Percentiles rank a stretch among this genome's conserved stretches.
These are phyloP conservation scores for Anthonomus grandis DNA, from an alignment of 1,140 invertebrate genomes.

Conservation along the genomic window DNA sequence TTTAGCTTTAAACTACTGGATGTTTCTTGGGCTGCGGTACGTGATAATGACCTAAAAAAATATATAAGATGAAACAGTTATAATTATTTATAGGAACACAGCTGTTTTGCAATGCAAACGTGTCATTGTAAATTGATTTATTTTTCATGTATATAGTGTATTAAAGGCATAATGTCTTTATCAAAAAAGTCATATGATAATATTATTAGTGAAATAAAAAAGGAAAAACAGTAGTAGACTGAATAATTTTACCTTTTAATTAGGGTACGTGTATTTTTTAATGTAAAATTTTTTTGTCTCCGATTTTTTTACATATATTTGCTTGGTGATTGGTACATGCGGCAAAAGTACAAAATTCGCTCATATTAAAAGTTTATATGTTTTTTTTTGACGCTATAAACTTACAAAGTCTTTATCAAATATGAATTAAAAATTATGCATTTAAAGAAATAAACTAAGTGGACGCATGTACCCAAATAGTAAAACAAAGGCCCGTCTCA, in stretches of 20 bases:
- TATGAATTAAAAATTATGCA: no score
- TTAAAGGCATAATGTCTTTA: constrained; percentile 48
- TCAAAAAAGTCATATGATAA: constrained; percentile 36
- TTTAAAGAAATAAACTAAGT: background rate
- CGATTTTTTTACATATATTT: no score
- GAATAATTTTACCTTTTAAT: constrained; percentile 44
- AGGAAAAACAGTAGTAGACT: constrained; percentile 49
- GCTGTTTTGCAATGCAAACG: constrained; percentile 39
- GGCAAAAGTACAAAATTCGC: no score
- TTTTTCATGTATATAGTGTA: constrained; percentile 49
- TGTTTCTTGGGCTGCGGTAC: background rate
- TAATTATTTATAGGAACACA: constrained; percentile 35
- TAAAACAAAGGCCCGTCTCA: constrained; percentile 44
- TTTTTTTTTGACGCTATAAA: no score
- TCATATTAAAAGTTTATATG: no score
- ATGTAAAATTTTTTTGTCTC: constrained; percentile 43
- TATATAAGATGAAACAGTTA: background rate
- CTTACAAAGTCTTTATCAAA: no score
- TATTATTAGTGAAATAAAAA: no score
- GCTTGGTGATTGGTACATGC: no score
- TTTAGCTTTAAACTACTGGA: background rate
- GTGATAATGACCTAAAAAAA: background rate
- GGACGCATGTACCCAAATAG: constrained; percentile 33
- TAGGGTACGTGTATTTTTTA: constrained; percentile 48
- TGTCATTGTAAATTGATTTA: constrained; percentile 42